Evolutionary conservation across 1,140 invertebrate genomes (phyloP), one percentile per base, ranked within the genome.

Genomic region (Bombyx mori): DNA sequence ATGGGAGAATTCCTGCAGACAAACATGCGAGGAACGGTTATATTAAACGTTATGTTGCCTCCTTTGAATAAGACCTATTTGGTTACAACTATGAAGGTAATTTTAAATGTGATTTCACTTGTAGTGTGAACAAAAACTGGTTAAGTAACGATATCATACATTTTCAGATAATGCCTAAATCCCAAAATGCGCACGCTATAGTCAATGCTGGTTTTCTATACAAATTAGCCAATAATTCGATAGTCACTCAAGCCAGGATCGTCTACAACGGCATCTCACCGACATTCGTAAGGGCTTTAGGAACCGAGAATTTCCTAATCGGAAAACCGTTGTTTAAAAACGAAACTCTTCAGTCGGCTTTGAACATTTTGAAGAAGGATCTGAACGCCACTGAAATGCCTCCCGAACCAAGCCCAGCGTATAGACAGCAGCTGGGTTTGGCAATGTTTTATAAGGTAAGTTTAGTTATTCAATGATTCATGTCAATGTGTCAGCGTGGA

Each of bases 131-230:
- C 94, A 93, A 1, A 35, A 35, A 35, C 26, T 35, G 4, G 26
- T 35, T 35, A 35, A 35, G 26, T 35, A 5, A 35, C 26, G 26
- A 35, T n/a, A 52, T 58, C 8, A 35, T 61, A 45, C 57, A n/a
- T 26, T 78, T 78, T 26, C 63, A 93, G 91, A 89, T 93, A 48
- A 92, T 91, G 88, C 91, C 91, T 7, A 84, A 92, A 66, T 88
- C 90, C 10, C 91, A 93, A 79, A 94, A 1, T 73, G 90, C 93
- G 0, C 92, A 94, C 71, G 93, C 93, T 0, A 90, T 91, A 57
- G 91, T 95, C 0, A 93, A 93, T 70, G 91, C 91, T 46, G 93
- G 90, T 3, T 94, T 94, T 69, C 79, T 91, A 0, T 89, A 91
- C 52, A 90, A 91, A 79, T 66, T 94, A 0, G 77, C 91, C 9